Evolutionary conservation across 2,888 invertebrate genomes (phyloP), one percentile per base, ranked within the genome.

Genomic region (Cinara cedri): DNA sequence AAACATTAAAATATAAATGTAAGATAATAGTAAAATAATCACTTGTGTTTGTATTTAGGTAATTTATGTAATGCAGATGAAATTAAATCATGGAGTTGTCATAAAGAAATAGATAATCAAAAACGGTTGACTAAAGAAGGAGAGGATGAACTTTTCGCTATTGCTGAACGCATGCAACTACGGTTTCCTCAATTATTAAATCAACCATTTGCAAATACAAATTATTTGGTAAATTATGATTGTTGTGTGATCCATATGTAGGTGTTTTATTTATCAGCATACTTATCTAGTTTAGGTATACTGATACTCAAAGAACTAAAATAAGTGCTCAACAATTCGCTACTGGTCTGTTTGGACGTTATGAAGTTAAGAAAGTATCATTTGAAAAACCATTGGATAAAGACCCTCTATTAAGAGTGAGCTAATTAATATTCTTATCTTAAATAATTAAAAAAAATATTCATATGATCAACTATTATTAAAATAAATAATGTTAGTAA

Each of bases 301-400:
- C 95, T 21, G 89, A 90, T 1, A 92, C 92, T 1, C 91, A 94
- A 84, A 88, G 95, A 83, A 90, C 94, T 0, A 88, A 90, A 76
- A 89, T 90, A 83, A 95, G 95, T 86, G 93, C 93, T 0, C 88
- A 88, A 83, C 88, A 90, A 85, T 95, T 94, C 87, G 89, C 91
- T 0, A 87, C 90, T 72, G 94, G 94, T 0, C 86, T 95, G 62
- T 94, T 95, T 86, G 92, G 92, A 16, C 88, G 89, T 82, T 87
- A 89, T 83, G 88, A 88, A 26, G 88, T 89, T 24, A 87, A 88
- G 72, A 86, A 89, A 82, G 90, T 94, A 14, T 86, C 87, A 84
- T 93, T 89, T 87, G 90, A 90, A 34, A 88, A 90, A 82, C 89
- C 92, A 3, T 84, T 89, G 42, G 87, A 89, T 84, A 88, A 87